Evolutionary conservation across 2,888 invertebrate species (phyloP).

Genomic region (Corbicula japonica): DNA sequence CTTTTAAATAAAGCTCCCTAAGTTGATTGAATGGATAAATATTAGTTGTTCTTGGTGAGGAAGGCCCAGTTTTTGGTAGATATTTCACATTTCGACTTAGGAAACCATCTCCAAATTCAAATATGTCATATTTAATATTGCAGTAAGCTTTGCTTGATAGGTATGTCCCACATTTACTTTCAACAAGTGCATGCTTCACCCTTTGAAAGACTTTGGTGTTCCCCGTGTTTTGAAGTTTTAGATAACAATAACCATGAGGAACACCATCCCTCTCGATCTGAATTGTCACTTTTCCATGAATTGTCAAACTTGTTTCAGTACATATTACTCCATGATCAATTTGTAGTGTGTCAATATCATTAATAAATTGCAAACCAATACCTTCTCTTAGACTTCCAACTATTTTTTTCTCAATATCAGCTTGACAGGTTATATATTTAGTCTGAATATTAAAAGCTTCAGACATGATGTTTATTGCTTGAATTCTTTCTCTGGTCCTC

Average conservation of each 20-base stretch:
- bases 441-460: no score
- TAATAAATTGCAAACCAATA: not conserved
- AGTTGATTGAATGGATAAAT: no score
- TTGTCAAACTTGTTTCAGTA: not conserved
- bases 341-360: slow-evolving; percentile 5
- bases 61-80: slow-evolving; percentile 5
- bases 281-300: not conserved
- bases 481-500: no score
- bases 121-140: no score
- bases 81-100: slow-evolving; percentile 3
- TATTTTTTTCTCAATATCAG: slow-evolving; percentile 4
- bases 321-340: slow-evolving; percentile 1
- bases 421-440: no score
- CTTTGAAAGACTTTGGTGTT: slow-evolving; percentile 28
- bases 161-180: no score
- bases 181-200: no score
- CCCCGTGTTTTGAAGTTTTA: slow-evolving; percentile 5
- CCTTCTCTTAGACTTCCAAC: slow-evolving; percentile 16
- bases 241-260: not conserved
- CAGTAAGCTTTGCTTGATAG: no score
- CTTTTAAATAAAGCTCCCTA: no score
- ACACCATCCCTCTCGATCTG: not conserved
- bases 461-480: no score
- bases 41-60: not conserved
- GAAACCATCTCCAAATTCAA: no score